Base-by-base conservation (phyloP, 1,140 invertebrate genomes). In the Halotydeus destructor region DNA sequence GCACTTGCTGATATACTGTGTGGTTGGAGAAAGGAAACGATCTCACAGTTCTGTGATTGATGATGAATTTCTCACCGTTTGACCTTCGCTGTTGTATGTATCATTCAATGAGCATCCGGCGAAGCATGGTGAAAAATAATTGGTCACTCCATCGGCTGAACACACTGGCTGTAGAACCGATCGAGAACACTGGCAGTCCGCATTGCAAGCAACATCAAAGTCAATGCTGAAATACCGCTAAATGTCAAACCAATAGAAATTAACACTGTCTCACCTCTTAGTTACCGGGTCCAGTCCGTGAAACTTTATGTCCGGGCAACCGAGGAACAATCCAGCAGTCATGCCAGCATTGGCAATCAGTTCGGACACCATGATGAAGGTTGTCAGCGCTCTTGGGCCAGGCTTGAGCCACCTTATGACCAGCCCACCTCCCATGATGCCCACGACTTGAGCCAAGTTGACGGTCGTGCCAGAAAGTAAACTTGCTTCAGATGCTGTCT, bases 291-390 rank as follows among this genome's bases (percentile, higher is more conserved):
- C n/a, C n/a, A n/a, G n/a, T 27, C 66, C 62, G 35, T 67, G 63
- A 38, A 61, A 64, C 47, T 70, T 65, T 46, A 66, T 65, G 1
- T 66, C 66, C 0, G 65, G 59, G 52, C 76, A 80, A 1, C 75
- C 74, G 1, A 78, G 58, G 50, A 74, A 74, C 2, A 72, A 70
- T 45, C 75, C 77, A 1, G 65, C 62, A 18, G 75, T 57, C 46
- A 76, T 69, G 3, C 71, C 72, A 21, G 68, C 46, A 1, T 75
- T 65, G 5, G 71, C 71, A 34, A 75, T 56, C 1, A 68, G 57
- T 24, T 74, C 75, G 6, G 74, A 66, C 37, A 75, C 60, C 2
- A 78, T 69, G 54, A 78, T 78, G 73, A 75, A 79, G 0, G 61
- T 69, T 4, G 75, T 74, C 46, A 79, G 59, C 41, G 68, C 69